phyloP scores from a whole-genome alignment of 2,888 invertebrate genomes.

The Hetaerina titia region DNA sequence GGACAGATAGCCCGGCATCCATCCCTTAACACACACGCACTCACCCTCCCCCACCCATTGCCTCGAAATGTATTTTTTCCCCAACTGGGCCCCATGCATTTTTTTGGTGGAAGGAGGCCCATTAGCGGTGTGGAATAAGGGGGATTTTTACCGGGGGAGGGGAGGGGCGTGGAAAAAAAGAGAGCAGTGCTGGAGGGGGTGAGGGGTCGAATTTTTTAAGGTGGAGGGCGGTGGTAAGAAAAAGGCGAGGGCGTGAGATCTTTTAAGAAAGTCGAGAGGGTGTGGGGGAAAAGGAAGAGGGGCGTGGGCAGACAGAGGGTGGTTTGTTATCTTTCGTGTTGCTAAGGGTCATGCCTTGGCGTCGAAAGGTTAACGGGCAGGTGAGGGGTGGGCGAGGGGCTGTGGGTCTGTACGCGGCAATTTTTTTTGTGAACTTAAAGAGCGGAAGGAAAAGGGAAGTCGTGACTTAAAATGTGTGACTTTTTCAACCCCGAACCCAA shows the following conservation, averaged over 20 bases:
- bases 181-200: not conserved
- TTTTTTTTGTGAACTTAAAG: not conserved
- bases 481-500: not conserved
- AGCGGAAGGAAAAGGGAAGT: not conserved
- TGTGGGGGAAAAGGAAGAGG: not conserved
- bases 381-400: not conserved
- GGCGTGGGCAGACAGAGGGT: conserved; percentile 34
- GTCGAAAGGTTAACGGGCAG: conserved; percentile 50
- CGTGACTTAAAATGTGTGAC: not conserved
- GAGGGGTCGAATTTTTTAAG: not conserved
- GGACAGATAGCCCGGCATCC: conserved; percentile 40
- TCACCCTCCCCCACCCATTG: not conserved
- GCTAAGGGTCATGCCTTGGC: conserved; percentile 27
- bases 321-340: conserved; percentile 24
- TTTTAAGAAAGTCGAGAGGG: not conserved
- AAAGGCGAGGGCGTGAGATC: not conserved
- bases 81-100: not conserved
- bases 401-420: not conserved
- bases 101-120: not conserved
- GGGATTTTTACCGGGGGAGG: not conserved
- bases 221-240: not conserved
- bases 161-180: not conserved
- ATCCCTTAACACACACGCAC: not conserved
- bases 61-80: not conserved
- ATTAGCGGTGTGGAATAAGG: conserved; percentile 37